Base-by-base conservation (phyloP, 2,888 invertebrate genomes). In the Ephialtes manifestator region DNA sequence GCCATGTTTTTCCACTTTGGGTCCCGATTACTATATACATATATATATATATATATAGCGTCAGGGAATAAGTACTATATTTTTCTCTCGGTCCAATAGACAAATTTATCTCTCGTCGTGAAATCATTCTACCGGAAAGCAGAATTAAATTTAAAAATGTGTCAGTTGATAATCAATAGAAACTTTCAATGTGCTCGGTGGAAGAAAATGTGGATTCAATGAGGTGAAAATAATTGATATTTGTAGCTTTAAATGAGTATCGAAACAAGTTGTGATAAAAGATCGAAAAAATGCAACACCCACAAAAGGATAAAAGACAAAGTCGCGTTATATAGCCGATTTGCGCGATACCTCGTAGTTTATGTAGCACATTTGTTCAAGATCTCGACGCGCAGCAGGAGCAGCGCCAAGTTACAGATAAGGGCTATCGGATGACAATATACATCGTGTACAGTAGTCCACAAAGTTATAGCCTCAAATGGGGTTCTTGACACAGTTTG, bases 361-460 rank as follows among this genome's bases (percentile, higher is more conserved):
- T 15, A 20, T 35, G 13, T 53, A 39, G 71, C 71, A 53, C 10
- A 20, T 53, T 51, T 13, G 71, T 53, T n/a, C 35, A 31, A 53
- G 51, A 51, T 51, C 51, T 51, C 18, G 5, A 28, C 58, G 13
- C 58, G 24, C 43, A 55, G 65, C 71, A n/a, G 60, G 48, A 77
- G 58, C 71, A 77, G 58, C 71, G 53, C 43, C 28, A 63, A 77
- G 46, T 60, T 20, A 20, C 58, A 74, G 78, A 83, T 83, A 83
- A 83, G 60, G 15, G 51, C 43, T 72, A 78, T 83, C 83, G 43
- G 48, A 78, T 74, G 55, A 74, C 74, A 46, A 55, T 77, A 39
- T 35, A 58, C n/a, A 55, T 58, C 53, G 71, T 11, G 46, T n/a
- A 43, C 72, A 15, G 72, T 43, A 39, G 39, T 55, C 20, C 4